These are phyloP conservation scores for Linnaemya vulpina DNA, from an alignment of 2,888 invertebrate genomes.

Conservation along the genomic window DNA sequence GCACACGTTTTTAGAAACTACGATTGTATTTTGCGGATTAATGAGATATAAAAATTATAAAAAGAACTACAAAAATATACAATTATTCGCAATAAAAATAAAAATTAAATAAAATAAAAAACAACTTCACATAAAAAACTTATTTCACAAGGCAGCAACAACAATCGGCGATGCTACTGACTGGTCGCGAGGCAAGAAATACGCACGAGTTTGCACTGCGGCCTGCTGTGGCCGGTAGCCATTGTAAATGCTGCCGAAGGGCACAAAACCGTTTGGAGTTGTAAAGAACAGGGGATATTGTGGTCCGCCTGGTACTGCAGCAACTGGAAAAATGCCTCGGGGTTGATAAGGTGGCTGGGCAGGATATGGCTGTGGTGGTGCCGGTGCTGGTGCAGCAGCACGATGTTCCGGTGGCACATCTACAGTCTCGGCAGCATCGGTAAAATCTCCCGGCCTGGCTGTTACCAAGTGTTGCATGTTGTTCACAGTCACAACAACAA, in stretches of 20 bases:
- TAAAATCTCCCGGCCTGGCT: constrained; percentile 73
- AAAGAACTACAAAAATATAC: background rate
- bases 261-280: constrained; percentile 84
- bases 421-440: constrained; percentile 75
- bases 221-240: constrained; percentile 73
- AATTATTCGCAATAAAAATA: constrained; percentile 19
- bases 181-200: constrained; percentile 62
- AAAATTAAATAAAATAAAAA: constrained; percentile 13
- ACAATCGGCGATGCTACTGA: constrained; percentile 55
- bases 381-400: constrained; percentile 71
- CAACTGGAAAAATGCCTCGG: constrained; percentile 68
- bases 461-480: constrained; percentile 6
- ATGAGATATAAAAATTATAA: constrained; percentile 21
- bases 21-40: constrained; percentile 33
- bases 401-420: constrained; percentile 75
- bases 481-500: constrained; percentile 34
- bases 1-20: constrained; percentile 30
- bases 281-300: constrained; percentile 75
- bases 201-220: constrained; percentile 71
- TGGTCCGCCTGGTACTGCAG: constrained; percentile 72
- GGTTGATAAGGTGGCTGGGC: constrained; percentile 61
- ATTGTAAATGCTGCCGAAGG: constrained; percentile 77
- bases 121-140: background rate
- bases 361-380: constrained; percentile 57
- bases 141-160: constrained; percentile 31